phyloP scores from a whole-genome alignment of 2,888 invertebrate genomes.

The Hypomecis atomaria region DNA sequence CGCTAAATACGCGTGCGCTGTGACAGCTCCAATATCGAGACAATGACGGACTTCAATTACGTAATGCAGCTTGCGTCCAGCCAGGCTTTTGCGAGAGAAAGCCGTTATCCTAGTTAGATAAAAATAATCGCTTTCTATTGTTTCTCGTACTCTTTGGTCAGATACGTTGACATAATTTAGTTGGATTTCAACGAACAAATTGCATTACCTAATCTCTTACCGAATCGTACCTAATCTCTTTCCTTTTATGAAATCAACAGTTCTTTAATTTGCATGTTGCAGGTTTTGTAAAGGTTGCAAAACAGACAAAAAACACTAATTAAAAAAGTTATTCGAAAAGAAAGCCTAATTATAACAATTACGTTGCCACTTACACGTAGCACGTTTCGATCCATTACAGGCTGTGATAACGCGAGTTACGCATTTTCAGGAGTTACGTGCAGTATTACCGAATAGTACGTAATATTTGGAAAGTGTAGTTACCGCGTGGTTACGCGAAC shows the following conservation, averaged over 20 bases:
- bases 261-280: no score
- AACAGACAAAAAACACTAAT: no score
- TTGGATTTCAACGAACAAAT: not conserved
- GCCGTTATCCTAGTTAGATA: slow-evolving; percentile 50
- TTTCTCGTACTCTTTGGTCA: slow-evolving; percentile 23
- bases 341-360: slow-evolving; percentile 40
- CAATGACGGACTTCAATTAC: slow-evolving; percentile 78
- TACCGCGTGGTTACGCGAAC: slow-evolving; percentile 75
- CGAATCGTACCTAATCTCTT: no score
- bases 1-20: slow-evolving; percentile 80
- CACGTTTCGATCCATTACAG: slow-evolving; percentile 35
- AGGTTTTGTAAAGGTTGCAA: no score
- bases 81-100: slow-evolving; percentile 55
- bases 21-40: slow-evolving; percentile 81
- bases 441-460: slow-evolving; percentile 76
- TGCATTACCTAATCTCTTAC: no score
- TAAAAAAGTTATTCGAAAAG: not conserved
- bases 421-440: slow-evolving; percentile 70
- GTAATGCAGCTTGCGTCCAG: slow-evolving; percentile 74
- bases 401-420: slow-evolving; percentile 49
- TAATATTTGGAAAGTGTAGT: slow-evolving; percentile 80
- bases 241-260: no score
- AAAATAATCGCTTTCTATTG: slow-evolving; percentile 40
- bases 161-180: slow-evolving; percentile 4
- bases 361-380: slow-evolving; percentile 8